Base-by-base conservation (phyloP, 2,113 vertebrate genomes). In the Bambusicola thoracicus region DNA sequence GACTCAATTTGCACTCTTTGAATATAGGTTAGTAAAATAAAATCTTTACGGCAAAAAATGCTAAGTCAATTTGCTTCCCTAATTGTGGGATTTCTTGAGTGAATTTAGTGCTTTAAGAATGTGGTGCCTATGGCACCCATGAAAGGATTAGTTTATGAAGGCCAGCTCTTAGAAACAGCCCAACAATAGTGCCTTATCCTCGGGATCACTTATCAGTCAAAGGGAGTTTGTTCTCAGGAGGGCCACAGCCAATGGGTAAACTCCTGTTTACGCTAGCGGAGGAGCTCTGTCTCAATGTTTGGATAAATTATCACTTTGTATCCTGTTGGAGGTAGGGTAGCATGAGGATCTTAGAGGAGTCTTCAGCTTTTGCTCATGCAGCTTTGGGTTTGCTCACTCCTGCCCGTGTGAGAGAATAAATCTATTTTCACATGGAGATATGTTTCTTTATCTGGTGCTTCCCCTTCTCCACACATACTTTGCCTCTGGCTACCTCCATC, bases 141-240 rank as follows among this genome's bases (percentile, higher is more conserved):
- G 94, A 96, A 96, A 96, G 94, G 93, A 94, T 94, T 83, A 91
- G 93, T 95, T 97, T 95, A 88, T 94, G 93, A 95, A 87, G 94
- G 94, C 95, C 93, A 91, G 91, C 93, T 92, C 85, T 97, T 94
- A 96, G 93, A 95, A 97, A 96, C 73, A 78, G 93, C 79, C 82
- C 83, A 92, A 97, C 95, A 96, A 97, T 95, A 81, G 87, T 78
- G 93, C 94, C 95, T 96, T 97, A 97, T 95, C 95, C 93, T 94
- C 95, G 5, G 93, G 82, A 94, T 90, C 82, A 32, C 95, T 95
- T 97, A 92, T 94, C 95, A 94, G 81, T 94, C 94, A 97, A 95
- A 90, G 91, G 85, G 89, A 95, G 93, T 95, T 96, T 96, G 95
- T 94, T 97, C 96, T 96, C 91, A 95, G 79, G 84, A 91, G 91